Percentiles rank a stretch among this genome's conserved stretches.
phyloP scores from a whole-genome alignment of 2,797 vertebrate genomes.

The Mormyrops boulengeri region DNA sequence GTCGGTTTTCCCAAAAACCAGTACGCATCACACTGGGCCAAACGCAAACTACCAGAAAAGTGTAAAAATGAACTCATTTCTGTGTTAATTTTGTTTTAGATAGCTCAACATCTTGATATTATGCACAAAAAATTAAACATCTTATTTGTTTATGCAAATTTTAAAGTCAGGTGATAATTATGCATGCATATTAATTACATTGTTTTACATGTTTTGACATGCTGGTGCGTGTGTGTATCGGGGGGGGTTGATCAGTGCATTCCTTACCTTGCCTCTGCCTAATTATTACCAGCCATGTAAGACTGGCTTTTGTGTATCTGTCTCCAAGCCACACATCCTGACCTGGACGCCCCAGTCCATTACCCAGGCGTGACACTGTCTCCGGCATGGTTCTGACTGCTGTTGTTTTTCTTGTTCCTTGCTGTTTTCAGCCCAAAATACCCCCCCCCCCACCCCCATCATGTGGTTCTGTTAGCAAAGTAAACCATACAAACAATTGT shows the following conservation, averaged over 20 bases:
- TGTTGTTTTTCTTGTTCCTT: background rate
- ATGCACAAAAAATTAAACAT: background rate
- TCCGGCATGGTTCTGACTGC: background rate
- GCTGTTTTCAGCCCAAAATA: background rate
- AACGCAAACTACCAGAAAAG: background rate
- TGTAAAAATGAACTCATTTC: background rate
- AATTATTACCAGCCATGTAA: background rate
- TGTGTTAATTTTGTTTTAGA: background rate
- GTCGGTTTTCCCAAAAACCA: background rate
- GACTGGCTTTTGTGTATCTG: background rate
- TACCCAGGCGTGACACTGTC: background rate
- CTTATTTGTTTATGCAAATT: constrained; percentile 12
- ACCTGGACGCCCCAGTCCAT: background rate
- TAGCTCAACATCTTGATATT: background rate
- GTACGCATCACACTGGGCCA: background rate
- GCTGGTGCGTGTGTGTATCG: background rate
- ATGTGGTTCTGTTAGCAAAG: background rate
- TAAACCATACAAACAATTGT: background rate
- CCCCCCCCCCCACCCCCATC: background rate
- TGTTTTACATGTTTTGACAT: background rate
- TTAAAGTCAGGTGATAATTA: background rate
- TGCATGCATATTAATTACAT: background rate
- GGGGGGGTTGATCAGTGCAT: background rate
- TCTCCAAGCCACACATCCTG: background rate
- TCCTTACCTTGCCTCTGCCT: background rate